phyloP scores from a whole-genome alignment of 2,113 vertebrate genomes.

The Hippocampus zosterae region DNA sequence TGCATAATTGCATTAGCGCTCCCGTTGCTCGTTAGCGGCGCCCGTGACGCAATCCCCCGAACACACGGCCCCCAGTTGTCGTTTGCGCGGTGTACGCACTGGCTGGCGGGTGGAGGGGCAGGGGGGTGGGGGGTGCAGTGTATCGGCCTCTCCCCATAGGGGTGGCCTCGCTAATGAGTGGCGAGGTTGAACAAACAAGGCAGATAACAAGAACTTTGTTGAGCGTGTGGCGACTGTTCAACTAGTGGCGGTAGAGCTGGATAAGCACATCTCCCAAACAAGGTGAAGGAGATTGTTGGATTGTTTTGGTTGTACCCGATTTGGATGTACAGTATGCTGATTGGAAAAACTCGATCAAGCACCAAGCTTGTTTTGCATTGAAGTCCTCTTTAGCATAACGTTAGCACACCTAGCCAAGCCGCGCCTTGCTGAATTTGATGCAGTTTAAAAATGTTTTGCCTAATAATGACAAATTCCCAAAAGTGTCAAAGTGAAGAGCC shows the following conservation, averaged over 20 bases:
- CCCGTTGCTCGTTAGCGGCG: conserved; percentile 56
- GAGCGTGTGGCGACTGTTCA: conserved; percentile 49
- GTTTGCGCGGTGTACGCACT: conserved; percentile 42
- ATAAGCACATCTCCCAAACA: background rate
- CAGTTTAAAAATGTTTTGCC: too few species aligned
- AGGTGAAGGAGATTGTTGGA: background rate
- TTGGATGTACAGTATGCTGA: background rate
- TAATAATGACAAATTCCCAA: too few species aligned
- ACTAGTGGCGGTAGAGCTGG: conserved; percentile 16
- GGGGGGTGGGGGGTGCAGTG: conserved; percentile 40
- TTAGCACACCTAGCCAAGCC: background rate
- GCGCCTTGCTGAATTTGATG: too few species aligned
- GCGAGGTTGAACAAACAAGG: conserved; percentile 61
- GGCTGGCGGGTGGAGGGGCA: too few species aligned
- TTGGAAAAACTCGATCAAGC: background rate
- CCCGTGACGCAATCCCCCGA: conserved; percentile 56
- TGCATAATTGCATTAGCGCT: conserved; percentile 68
- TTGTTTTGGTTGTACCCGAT: background rate
- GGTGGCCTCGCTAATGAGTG: conserved; percentile 64
- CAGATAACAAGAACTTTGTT: conserved; percentile 53
- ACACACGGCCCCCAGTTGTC: conserved; percentile 58
- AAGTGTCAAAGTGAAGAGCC: too few species aligned
- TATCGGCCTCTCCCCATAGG: conserved; percentile 40
- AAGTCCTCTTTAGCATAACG: background rate
- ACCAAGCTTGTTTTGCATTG: background rate